Conservation (phyloP, 2,888 invertebrate genomes). For the Ophraella communa region DNA sequence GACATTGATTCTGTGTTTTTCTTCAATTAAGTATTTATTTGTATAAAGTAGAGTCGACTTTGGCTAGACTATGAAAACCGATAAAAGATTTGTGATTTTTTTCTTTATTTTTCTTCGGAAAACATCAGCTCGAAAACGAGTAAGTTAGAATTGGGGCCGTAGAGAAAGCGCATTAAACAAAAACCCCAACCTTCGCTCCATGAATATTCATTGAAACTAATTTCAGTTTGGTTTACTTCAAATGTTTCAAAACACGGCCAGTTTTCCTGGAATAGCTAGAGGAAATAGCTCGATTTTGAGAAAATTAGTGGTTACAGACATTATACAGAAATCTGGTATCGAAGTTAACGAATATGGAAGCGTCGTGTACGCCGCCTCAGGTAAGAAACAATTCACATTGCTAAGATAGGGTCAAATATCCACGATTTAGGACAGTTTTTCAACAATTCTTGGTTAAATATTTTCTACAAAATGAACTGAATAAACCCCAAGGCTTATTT, state of each 20-base stretch:
- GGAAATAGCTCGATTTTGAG: constrained; percentile 59
- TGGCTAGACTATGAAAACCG: neutral
- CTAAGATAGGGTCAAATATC: no score
- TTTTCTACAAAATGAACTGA: no score
- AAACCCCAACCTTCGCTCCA: constrained; percentile 13
- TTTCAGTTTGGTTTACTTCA: constrained; percentile 72
- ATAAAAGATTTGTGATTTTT: neutral
- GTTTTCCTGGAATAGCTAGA: constrained; percentile 73
- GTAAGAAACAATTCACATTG: no score
- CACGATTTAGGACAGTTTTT: no score
- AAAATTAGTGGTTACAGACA: constrained; percentile 68
- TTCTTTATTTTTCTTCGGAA: neutral
- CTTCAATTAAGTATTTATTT: no score
- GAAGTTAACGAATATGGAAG: constrained; percentile 80
- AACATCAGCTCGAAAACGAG: neutral
- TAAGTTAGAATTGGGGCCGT: constrained; percentile 7
- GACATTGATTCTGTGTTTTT: no score
- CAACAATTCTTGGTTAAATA: no score
- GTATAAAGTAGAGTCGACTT: no score
- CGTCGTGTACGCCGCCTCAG: constrained; percentile 72
- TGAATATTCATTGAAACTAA: constrained; percentile 28
- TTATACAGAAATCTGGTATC: constrained; percentile 78
- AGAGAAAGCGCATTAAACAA: constrained; percentile 18
- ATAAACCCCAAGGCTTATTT: no score
- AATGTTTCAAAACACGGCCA: constrained; percentile 75